These are phyloP conservation scores for Eulimnadia texana DNA, from an alignment of 1,140 invertebrate species.

Conservation along the genomic window DNA sequence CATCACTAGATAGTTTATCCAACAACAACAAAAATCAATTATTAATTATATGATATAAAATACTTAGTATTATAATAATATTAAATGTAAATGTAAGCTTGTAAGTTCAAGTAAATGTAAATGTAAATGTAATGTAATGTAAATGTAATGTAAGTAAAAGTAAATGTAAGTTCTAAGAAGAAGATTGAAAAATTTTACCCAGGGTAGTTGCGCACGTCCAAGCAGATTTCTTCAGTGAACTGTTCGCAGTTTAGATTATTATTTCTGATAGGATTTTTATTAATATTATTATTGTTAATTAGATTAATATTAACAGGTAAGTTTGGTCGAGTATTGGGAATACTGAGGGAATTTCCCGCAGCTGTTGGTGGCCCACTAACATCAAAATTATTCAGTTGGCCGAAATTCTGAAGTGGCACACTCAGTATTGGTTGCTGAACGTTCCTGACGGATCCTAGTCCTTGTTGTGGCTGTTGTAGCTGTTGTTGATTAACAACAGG, in stretches of 20 bases:
- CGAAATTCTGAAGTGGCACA: not conserved
- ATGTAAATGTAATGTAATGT: too few species aligned
- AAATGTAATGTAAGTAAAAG: too few species aligned
- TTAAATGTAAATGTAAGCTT: too few species aligned
- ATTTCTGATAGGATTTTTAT: not conserved
- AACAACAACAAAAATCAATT: constrained; percentile 17
- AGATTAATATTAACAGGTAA: too few species aligned
- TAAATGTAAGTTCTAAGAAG: too few species aligned
- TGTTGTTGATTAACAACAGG: not conserved
- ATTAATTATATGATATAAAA: too few species aligned
- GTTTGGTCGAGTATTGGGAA: not conserved
- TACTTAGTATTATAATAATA: too few species aligned
- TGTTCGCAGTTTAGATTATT: constrained; percentile 43
- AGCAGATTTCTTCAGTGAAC: constrained; percentile 57
- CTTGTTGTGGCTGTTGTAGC: too few species aligned
- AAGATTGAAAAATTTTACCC: too few species aligned
- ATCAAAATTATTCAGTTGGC: not conserved
- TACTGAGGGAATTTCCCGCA: not conserved
- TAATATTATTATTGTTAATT: constrained; percentile 17
- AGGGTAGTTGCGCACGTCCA: constrained; percentile 58
- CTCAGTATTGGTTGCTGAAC: not conserved
- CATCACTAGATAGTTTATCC: constrained; percentile 39
- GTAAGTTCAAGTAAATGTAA: not conserved
- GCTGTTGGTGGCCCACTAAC: not conserved
- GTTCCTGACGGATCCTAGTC: not conserved